phyloP scores from a whole-genome alignment of 2,888 invertebrate species.

The Trichopoda pennipes region DNA sequence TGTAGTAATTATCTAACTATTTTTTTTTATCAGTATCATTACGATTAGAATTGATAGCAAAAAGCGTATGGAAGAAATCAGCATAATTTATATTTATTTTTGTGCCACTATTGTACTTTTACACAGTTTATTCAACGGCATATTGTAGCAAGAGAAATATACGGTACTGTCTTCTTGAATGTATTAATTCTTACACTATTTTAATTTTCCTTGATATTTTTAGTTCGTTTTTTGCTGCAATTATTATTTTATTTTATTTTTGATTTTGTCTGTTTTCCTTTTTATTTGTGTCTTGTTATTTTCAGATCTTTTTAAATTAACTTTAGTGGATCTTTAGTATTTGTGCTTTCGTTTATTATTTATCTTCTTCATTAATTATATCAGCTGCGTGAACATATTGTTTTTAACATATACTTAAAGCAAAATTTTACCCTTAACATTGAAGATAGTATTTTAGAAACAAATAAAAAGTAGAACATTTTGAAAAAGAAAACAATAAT shows the following conservation, averaged over 20 bases:
- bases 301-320: constrained; percentile 20
- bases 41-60: no score
- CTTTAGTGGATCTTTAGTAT: constrained; percentile 45
- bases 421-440: constrained; percentile 59
- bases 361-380: constrained; percentile 23
- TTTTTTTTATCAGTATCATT: no score
- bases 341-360: neutral
- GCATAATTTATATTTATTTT: neutral
- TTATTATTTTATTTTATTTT: constrained; percentile 27
- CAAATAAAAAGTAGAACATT: constrained; percentile 8
- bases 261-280: neutral
- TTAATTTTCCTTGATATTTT: no score
- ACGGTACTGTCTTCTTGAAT: constrained; percentile 16
- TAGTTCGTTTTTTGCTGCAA: constrained; percentile 26
- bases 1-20: no score
- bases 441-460: constrained; percentile 32
- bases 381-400: constrained; percentile 30
- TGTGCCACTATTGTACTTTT: neutral
- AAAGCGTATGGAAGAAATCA: no score
- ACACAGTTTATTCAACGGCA: constrained; percentile 6
- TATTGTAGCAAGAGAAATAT: constrained; percentile 8
- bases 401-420: constrained; percentile 20
- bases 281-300: constrained; percentile 18
- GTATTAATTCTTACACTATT: neutral
- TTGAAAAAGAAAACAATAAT: neutral